These are phyloP conservation scores for Salmo trutta DNA, from an alignment of 2,797 vertebrate genomes.

Conservation along the genomic window DNA sequence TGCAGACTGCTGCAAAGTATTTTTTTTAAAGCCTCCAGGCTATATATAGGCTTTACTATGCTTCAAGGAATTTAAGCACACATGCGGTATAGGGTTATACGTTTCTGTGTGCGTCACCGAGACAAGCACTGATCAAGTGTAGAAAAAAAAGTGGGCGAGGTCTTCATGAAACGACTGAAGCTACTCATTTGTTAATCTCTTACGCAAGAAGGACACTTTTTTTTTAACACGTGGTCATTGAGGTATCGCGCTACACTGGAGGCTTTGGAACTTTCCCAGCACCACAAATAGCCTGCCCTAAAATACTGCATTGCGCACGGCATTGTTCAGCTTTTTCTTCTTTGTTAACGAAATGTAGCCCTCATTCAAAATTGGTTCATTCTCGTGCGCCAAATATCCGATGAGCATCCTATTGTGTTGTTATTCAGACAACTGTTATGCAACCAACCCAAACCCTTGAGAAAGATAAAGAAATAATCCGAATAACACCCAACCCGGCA, in stretches of 20 bases:
- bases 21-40: constrained; percentile 40
- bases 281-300: constrained; percentile 26
- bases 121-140: constrained; percentile 49
- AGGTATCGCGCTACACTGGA: constrained; percentile 35
- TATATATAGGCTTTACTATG: constrained; percentile 59
- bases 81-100: constrained; percentile 17
- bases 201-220: constrained; percentile 50
- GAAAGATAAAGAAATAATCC: not conserved
- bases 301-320: constrained; percentile 72
- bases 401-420: not conserved
- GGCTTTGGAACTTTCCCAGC: constrained; percentile 26
- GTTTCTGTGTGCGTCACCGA: constrained; percentile 55
- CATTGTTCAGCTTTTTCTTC: constrained; percentile 16
- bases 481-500: not conserved
- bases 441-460: not conserved
- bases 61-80: constrained; percentile 54
- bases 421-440: not conserved
- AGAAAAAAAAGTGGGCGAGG: constrained; percentile 52
- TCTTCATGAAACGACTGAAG: constrained; percentile 39
- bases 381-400: not conserved
- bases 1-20: not conserved
- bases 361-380: not conserved
- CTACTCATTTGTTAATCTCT: constrained; percentile 66
- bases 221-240: constrained; percentile 50
- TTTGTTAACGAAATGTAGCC: not conserved